Conservation (phyloP, 2,797 vertebrate genomes). For the Lagocephalus sceleratus region DNA sequence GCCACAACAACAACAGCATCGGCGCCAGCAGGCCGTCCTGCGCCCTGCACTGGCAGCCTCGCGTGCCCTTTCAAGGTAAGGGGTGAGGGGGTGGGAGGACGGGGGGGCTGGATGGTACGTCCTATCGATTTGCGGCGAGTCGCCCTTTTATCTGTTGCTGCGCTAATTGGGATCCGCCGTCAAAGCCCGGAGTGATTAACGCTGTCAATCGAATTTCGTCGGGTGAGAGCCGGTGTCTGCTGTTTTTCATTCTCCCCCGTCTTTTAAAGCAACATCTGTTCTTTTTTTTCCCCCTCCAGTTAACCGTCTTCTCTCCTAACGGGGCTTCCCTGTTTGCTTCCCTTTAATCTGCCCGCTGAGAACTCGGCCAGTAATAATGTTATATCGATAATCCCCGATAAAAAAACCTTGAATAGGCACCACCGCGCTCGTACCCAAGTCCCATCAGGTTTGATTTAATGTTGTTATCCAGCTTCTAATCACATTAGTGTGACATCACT, state of each 20-base stretch:
- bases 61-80: constrained; percentile 68
- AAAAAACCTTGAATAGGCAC: background rate
- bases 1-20: constrained; percentile 61
- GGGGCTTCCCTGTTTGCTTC: too few species aligned
- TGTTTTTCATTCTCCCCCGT: background rate
- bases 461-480: constrained; percentile 50
- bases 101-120: too few species aligned
- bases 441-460: constrained; percentile 47
- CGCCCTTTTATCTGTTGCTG: constrained; percentile 13
- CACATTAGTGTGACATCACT: constrained; percentile 61
- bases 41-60: constrained; percentile 51
- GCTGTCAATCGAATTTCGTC: constrained; percentile 10
- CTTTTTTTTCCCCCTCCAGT: background rate
- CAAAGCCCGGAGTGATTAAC: constrained; percentile 11
- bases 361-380: too few species aligned
- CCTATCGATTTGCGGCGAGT: too few species aligned
- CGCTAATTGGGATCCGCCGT: background rate
- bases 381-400: too few species aligned
- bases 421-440: too few species aligned
- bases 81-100: background rate
- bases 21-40: constrained; percentile 54
- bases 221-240: background rate
- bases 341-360: too few species aligned
- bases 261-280: background rate
- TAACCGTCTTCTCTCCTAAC: too few species aligned